phyloP scores from a whole-genome alignment of 1,140 invertebrate genomes.

The Mya arenaria region DNA sequence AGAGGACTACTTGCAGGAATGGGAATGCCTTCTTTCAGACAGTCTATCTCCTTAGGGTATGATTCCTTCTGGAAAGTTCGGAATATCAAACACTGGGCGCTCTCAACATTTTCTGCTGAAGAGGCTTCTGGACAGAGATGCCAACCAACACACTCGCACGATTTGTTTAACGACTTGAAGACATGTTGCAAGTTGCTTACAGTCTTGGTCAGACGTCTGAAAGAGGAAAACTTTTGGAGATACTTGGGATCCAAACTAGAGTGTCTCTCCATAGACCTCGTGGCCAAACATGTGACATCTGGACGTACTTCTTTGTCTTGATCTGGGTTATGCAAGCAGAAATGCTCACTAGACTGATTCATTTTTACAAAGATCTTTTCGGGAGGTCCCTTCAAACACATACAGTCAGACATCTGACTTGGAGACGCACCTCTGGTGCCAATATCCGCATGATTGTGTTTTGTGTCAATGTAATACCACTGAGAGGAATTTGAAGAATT shows the following conservation, averaged over 20 bases:
- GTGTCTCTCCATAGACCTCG: background rate
- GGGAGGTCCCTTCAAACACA: background rate
- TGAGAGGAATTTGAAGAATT: background rate
- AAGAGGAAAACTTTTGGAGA: background rate
- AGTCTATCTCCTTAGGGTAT: slow-evolving; percentile 12
- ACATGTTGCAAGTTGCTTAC: background rate
- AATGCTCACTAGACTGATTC: background rate
- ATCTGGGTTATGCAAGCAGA: background rate
- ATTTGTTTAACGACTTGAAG: background rate
- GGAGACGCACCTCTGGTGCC: slow-evolving; percentile 18
- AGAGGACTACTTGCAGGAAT: no score
- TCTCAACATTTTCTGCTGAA: background rate
- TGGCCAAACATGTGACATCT: slow-evolving; percentile 9
- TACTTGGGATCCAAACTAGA: background rate
- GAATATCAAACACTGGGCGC: slow-evolving; percentile 13
- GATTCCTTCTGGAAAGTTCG: background rate
- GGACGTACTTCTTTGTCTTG: slow-evolving; percentile 10
- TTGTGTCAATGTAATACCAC: slow-evolving; percentile 48
- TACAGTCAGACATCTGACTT: slow-evolving; percentile 6
- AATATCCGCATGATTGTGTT: slow-evolving; percentile 54
- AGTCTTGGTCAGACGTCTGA: background rate
- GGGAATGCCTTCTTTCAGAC: background rate
- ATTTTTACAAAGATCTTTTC: background rate
- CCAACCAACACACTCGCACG: background rate
- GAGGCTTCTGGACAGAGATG: background rate